Conservation (phyloP, 2,888 invertebrate species). For the Crossocerus cetratus region DNA sequence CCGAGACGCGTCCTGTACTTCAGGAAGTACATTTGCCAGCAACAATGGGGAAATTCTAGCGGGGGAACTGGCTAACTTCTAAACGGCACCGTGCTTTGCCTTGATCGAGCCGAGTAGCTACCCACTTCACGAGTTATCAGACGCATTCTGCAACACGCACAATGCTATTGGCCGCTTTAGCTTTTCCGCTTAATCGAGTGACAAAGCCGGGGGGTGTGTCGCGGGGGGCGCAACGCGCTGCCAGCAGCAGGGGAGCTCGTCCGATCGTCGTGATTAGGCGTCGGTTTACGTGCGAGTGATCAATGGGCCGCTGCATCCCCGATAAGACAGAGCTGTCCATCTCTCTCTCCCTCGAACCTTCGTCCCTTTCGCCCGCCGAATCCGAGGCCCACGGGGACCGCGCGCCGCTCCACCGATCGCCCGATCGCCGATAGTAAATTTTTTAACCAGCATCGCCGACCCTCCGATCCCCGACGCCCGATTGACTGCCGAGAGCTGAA, state of each 20-base stretch:
- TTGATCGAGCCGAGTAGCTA: too few species aligned
- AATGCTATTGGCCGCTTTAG: slow-evolving; percentile 18
- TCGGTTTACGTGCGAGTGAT: slow-evolving; percentile 36
- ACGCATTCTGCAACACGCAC: slow-evolving; percentile 27
- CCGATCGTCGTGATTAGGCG: slow-evolving; percentile 56
- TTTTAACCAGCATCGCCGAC: neutral
- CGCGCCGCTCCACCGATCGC: too few species aligned
- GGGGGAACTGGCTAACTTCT: too few species aligned
- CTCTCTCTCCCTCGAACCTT: neutral
- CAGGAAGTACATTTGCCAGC: too few species aligned
- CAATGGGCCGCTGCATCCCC: slow-evolving; percentile 8
- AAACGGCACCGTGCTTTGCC: too few species aligned
- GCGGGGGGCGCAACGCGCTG: neutral
- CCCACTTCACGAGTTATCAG: slow-evolving; percentile 54
- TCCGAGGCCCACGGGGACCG: neutral
- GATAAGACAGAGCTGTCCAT: slow-evolving; percentile 22
- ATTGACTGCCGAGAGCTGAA: slow-evolving; percentile 1
- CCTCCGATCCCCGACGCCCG: too few species aligned
- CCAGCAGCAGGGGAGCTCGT: neutral
- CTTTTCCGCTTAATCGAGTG: slow-evolving; percentile 53
- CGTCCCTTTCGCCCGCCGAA: neutral
- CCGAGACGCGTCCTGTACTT: too few species aligned
- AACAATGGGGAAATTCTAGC: too few species aligned
- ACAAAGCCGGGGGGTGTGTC: slow-evolving; percentile 28
- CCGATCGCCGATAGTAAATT: slow-evolving; percentile 2